Evolutionary conservation across 2,113 vertebrate species (phyloP).

Genomic region (Thinocorus orbignyianus): DNA sequence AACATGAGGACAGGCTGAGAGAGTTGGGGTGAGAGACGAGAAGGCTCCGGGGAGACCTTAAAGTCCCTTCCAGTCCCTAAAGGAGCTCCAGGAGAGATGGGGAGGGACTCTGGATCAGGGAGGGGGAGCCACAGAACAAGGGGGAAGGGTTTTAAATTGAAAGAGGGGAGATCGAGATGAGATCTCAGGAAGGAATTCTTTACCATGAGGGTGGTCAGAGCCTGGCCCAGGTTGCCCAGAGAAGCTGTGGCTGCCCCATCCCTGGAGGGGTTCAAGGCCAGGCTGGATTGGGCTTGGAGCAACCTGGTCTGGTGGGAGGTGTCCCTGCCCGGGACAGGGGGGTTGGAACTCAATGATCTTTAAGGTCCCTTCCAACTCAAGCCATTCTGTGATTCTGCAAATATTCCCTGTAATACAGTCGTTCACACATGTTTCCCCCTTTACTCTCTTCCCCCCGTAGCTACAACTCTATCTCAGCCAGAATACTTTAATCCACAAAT

Average conservation of each 20-base stretch:
- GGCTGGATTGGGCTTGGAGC: neutral
- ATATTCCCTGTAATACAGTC: neutral
- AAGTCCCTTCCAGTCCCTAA: neutral
- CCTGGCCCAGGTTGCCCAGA: neutral
- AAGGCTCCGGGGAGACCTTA: neutral
- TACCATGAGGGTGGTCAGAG: neutral
- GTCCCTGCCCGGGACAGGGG: neutral
- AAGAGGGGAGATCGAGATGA: neutral
- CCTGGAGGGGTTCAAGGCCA: neutral
- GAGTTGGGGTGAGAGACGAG: neutral
- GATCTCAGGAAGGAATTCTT: neutral
- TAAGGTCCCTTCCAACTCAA: neutral
- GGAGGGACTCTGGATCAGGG: neutral
- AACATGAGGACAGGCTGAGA: neutral
- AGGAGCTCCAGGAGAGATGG: neutral
- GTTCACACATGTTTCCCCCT: fast-evolving
- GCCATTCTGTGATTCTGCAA: neutral
- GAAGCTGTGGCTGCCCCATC: neutral
- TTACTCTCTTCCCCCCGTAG: neutral
- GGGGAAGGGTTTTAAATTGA: fast-evolving
- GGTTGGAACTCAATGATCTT: neutral
- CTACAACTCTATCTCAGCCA: neutral
- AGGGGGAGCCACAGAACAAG: neutral
- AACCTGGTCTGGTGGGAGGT: neutral
- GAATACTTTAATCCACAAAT: neutral